These are phyloP conservation scores for Melanaphis sacchari DNA, from an alignment of 1,140 invertebrate genomes.

Conservation along the genomic window DNA sequence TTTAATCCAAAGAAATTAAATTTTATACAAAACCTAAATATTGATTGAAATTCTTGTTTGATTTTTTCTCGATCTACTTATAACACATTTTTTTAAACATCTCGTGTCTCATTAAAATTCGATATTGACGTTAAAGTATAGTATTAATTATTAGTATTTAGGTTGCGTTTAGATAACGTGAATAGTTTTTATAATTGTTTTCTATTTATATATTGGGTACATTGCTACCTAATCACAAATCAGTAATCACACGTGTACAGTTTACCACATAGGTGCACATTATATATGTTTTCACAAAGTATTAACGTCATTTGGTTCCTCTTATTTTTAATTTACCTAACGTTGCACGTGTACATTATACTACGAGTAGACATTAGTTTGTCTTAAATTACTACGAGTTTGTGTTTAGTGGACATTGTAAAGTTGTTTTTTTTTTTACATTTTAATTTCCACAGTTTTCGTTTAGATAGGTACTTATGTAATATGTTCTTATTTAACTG, in stretches of 20 bases:
- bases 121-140: not conserved
- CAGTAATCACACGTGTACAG: not conserved
- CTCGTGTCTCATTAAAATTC: not conserved
- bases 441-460: not conserved
- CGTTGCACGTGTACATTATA: not conserved
- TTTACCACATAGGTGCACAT: not conserved
- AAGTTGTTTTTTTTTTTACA: not conserved
- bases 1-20: no score
- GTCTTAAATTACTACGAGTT: not conserved
- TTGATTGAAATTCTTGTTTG: not conserved
- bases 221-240: not conserved
- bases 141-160: not conserved
- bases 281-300: not conserved
- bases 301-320: not conserved
- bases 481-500: not conserved
- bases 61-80: no score
- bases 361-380: not conserved
- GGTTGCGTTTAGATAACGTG: constrained; percentile 5
- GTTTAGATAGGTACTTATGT: not conserved
- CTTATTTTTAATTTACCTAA: not conserved
- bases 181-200: constrained; percentile 22
- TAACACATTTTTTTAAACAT: not conserved
- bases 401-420: not conserved
- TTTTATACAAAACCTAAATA: not conserved
- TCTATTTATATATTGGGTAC: not conserved